These are phyloP conservation scores for Bucco capensis DNA, from an alignment of 2,113 vertebrate species.

Conservation along the genomic window DNA sequence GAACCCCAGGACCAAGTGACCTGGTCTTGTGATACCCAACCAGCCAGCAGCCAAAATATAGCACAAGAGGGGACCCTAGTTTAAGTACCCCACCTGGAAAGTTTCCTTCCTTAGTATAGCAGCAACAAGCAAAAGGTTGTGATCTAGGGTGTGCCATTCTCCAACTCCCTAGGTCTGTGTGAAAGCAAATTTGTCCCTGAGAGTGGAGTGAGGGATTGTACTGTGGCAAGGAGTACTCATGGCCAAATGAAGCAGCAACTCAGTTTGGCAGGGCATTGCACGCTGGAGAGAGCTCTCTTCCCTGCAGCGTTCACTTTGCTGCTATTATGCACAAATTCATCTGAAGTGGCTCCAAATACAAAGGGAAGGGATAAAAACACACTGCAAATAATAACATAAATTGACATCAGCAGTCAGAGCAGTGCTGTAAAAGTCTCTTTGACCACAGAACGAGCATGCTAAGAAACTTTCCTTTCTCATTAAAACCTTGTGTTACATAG, in stretches of 20 bases:
- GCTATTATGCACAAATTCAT: not conserved
- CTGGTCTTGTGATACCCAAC: not conserved
- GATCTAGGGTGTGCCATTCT: not conserved
- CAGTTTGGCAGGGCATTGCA: fast-evolving
- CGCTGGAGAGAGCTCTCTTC: not conserved
- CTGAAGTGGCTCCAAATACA: not conserved
- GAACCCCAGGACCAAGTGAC: not conserved
- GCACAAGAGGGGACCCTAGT: not conserved
- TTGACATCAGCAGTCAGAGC: not conserved
- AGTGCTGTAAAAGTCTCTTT: not conserved
- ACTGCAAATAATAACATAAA: not conserved
- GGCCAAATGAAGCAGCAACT: not conserved
- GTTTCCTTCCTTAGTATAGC: not conserved
- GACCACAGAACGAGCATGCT: not conserved
- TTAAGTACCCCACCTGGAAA: not conserved
- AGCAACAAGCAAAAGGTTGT: not conserved
- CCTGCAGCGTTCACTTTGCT: not conserved
- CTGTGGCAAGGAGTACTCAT: not conserved
- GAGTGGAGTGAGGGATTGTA: not conserved
- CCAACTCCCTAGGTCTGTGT: not conserved
- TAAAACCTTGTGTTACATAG: not conserved
- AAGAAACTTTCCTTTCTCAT: not conserved
- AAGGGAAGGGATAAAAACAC: not conserved
- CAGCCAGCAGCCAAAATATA: not conserved
- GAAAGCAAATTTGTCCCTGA: not conserved